These are phyloP conservation scores for Xiphophorus birchmanni DNA, from an alignment of 2,797 vertebrate species.

Conservation along the genomic window DNA sequence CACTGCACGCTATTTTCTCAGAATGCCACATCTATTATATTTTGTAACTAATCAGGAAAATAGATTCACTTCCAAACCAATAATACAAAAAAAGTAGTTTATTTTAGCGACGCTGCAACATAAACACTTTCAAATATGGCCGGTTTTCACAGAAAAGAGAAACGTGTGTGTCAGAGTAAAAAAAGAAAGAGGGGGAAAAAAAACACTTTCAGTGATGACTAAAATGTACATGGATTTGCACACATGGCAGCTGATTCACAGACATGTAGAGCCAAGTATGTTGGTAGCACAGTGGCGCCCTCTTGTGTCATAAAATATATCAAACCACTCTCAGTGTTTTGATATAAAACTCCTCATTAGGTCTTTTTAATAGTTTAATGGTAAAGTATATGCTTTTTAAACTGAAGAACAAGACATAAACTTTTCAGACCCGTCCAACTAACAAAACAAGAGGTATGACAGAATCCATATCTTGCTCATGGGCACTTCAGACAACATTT, in stretches of 20 bases:
- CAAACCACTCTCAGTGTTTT: background rate
- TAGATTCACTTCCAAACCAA: background rate
- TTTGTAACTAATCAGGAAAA: background rate
- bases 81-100: background rate
- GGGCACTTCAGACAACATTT: constrained; percentile 9
- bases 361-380: background rate
- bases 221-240: background rate
- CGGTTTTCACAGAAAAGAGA: background rate
- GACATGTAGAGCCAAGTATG: background rate
- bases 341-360: background rate
- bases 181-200: background rate
- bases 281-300: background rate
- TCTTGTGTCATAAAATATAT: background rate
- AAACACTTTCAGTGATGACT: background rate
- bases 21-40: background rate
- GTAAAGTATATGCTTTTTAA: no score
- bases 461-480: background rate
- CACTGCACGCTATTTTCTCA: background rate
- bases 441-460: background rate
- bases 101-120: background rate
- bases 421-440: constrained; percentile 45
- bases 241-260: background rate
- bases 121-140: background rate
- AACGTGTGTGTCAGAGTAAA: background rate
- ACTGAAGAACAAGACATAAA: constrained; percentile 41